Percentiles rank a stretch among this genome's conserved stretches.
Conservation (phyloP, 2,888 invertebrate genomes). For the Eupithecia dodoneata region DNA sequence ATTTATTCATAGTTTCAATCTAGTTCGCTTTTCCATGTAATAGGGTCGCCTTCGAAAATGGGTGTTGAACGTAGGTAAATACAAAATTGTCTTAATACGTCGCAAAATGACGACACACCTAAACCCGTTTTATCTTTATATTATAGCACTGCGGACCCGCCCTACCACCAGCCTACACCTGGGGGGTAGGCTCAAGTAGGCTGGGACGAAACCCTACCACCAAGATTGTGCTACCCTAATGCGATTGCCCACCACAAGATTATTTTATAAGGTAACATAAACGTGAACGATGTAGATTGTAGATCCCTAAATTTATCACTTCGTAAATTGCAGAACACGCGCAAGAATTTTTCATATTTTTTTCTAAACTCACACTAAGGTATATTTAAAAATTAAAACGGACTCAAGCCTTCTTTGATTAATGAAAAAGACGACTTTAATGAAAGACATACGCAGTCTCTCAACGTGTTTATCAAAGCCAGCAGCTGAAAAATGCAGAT, state of each 20-base stretch:
- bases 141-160: background rate
- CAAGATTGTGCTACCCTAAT: background rate
- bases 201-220: background rate
- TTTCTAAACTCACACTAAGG: too few relatives aligned
- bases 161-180: background rate
- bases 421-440: background rate
- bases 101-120: too few relatives aligned
- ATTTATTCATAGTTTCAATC: background rate
- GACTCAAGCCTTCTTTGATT: background rate
- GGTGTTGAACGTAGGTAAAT: too few relatives aligned
- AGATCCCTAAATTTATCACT: background rate
- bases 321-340: background rate
- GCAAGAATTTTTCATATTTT: background rate
- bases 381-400: too few relatives aligned
- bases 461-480: slow-evolving; percentile 11
- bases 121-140: too few relatives aligned
- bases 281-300: background rate
- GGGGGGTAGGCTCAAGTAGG: too few relatives aligned
- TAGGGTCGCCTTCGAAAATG: too few relatives aligned
- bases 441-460: background rate
- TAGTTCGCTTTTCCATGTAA: background rate
- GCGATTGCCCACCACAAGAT: background rate
- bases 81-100: too few relatives aligned
- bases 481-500: slow-evolving; percentile 18
- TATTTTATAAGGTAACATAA: background rate